Percentiles rank a stretch among this genome's conserved stretches.
phyloP scores from a whole-genome alignment of 2,113 vertebrate genomes.

The Barbus barbus region DNA sequence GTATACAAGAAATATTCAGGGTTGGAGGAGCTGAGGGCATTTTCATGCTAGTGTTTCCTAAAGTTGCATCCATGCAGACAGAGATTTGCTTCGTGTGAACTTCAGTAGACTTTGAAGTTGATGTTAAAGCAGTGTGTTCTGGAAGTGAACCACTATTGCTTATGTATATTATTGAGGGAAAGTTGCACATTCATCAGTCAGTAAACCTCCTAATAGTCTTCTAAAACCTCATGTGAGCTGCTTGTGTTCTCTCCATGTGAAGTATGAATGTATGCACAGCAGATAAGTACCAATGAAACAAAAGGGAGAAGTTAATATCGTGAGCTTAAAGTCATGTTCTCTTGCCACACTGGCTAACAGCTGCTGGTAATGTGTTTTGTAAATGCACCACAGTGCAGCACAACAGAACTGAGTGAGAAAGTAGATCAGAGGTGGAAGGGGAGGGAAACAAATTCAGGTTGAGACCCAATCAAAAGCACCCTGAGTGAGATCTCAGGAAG shows the following conservation, averaged over 20 bases:
- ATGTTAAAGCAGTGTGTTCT: background rate
- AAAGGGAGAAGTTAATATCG: background rate
- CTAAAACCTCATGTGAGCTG: background rate
- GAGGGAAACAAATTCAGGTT: background rate
- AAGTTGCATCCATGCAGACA: too few species aligned
- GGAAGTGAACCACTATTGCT: background rate
- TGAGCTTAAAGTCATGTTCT: background rate
- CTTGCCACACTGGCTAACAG: background rate
- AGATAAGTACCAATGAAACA: background rate
- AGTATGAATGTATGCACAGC: background rate
- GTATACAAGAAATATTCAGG: background rate
- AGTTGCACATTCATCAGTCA: background rate
- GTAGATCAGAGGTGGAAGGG: background rate
- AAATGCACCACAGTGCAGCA: constrained; percentile 2
- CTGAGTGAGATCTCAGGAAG: constrained; percentile 6
- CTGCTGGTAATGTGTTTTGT: background rate
- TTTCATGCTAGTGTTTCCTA: background rate
- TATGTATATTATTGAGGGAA: background rate
- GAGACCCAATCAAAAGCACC: background rate
- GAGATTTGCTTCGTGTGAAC: background rate
- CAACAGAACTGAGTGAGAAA: background rate
- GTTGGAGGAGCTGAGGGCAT: background rate
- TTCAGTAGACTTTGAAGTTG: background rate
- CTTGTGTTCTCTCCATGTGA: background rate
- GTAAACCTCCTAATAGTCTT: background rate